Evolutionary conservation across 2,113 vertebrate genomes (phyloP).

Genomic region (Dipodomys stephensi): DNA sequence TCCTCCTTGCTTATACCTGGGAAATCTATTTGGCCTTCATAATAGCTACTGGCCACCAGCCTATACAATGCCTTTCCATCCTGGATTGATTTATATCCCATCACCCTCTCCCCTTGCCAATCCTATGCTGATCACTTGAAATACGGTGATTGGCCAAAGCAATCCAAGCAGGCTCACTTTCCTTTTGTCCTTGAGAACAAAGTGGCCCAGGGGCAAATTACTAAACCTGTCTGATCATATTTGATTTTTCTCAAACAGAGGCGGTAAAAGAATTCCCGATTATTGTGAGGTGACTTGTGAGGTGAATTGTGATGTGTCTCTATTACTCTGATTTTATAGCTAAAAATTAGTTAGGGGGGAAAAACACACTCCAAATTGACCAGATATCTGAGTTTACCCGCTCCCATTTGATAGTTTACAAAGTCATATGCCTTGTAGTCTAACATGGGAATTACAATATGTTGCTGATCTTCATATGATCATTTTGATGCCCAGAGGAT

Average conservation of each 20-base stretch:
- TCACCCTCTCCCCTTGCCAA: neutral
- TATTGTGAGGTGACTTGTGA: too few relatives aligned
- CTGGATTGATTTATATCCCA: neutral
- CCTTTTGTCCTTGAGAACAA: conserved; percentile 33
- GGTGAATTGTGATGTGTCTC: too few relatives aligned
- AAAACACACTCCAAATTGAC: neutral
- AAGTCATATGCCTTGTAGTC: neutral
- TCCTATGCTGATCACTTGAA: neutral
- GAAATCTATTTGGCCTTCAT: neutral
- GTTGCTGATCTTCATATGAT: neutral
- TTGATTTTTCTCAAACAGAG: neutral
- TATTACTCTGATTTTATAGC: neutral
- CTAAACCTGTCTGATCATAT: conserved; percentile 7
- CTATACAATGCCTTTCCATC: neutral
- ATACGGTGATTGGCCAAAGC: neutral
- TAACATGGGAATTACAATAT: accelerated
- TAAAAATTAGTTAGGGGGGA: neutral
- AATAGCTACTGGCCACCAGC: neutral
- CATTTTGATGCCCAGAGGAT: neutral
- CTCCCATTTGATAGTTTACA: neutral
- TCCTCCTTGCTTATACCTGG: neutral
- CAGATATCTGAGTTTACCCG: neutral
- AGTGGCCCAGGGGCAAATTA: neutral
- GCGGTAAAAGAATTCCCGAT: neutral
- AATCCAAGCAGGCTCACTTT: neutral